Conservation (phyloP, 2,113 vertebrate genomes). For the Aleadryas rufinucha region DNA sequence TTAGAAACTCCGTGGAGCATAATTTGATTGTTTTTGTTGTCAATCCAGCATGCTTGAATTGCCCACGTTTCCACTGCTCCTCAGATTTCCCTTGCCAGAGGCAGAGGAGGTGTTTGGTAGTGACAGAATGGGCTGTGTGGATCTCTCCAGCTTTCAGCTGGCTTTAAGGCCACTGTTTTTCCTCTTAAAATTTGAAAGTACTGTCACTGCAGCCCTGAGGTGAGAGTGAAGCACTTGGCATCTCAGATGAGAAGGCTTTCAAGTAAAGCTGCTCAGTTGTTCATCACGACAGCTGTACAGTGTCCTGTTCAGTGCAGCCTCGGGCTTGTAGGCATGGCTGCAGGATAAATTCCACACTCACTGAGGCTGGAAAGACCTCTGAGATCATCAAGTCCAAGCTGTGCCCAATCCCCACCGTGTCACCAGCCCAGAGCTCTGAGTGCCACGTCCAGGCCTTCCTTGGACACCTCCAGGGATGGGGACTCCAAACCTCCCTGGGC, state of each 20-base stretch:
- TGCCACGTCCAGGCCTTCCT: background rate
- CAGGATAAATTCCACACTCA: background rate
- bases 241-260: background rate
- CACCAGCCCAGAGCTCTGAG: background rate
- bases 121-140: background rate
- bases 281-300: background rate
- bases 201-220: background rate
- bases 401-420: accelerated
- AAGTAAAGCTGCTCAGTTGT: background rate
- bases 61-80: background rate
- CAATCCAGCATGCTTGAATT: background rate
- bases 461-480: background rate
- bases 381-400: background rate
- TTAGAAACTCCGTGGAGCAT: background rate
- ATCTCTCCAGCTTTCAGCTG: background rate
- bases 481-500: background rate
- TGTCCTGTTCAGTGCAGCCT: background rate
- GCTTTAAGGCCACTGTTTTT: background rate
- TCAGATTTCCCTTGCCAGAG: background rate
- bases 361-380: background rate
- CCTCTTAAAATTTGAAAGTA: background rate
- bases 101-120: background rate
- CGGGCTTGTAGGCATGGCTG: background rate
- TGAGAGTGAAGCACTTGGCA: background rate
- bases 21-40: background rate